Evolutionary conservation across 53 echinoderm and acorn worm species (phyloP).

Genomic region (Zoroaster sp.): DNA sequence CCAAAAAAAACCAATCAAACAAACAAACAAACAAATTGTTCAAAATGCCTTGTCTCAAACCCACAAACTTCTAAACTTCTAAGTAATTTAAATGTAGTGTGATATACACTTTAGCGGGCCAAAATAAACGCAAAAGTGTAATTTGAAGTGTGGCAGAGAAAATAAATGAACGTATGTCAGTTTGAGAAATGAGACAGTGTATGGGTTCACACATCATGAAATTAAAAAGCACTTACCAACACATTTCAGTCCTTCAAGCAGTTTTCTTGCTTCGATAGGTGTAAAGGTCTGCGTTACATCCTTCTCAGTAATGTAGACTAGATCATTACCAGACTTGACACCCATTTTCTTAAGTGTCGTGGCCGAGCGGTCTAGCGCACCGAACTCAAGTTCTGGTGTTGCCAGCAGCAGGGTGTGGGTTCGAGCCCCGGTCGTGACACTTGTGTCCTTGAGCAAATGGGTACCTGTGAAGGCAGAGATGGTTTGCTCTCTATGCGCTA

Average conservation of each 20-base stretch:
- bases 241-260: slow-evolving; percentile 32
- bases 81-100: background rate
- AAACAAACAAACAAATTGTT: background rate
- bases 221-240: background rate
- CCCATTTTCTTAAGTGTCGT: slow-evolving; percentile 40
- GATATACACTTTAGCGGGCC: background rate
- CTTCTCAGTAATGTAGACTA: slow-evolving; percentile 43
- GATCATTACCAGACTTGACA: slow-evolving; percentile 39
- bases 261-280: slow-evolving; percentile 50
- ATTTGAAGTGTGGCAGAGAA: background rate
- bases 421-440: too few species aligned
- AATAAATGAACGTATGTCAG: background rate
- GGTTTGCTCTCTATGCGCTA: too few species aligned
- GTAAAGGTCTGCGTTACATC: slow-evolving; percentile 46
- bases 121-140: too few species aligned
- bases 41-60: background rate
- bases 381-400: too few species aligned
- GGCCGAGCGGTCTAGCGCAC: too few species aligned
- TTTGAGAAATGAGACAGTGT: background rate
- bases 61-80: background rate
- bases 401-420: too few species aligned
- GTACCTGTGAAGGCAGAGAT: too few species aligned
- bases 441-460: too few species aligned
- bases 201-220: background rate
- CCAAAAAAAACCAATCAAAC: too few species aligned